phyloP scores from a whole-genome alignment of 2,797 vertebrate species.

The Lagorchestes hirsutus region DNA sequence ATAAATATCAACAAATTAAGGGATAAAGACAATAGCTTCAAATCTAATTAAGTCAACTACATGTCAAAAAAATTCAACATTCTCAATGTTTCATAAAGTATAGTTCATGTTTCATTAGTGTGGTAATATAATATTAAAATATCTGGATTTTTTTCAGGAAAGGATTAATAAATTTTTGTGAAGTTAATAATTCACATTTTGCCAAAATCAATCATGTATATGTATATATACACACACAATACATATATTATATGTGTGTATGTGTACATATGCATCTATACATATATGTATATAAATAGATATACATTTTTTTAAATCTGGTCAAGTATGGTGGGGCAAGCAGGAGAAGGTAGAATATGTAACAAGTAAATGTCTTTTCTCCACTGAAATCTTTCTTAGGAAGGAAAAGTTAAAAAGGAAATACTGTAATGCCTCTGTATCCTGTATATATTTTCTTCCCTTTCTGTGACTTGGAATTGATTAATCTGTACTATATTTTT shows the following conservation, averaged over 20 bases:
- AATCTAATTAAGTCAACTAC: not conserved
- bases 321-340: not conserved
- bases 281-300: not conserved
- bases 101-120: not conserved
- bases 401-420: constrained; percentile 31
- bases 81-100: not conserved
- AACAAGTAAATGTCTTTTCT: not conserved
- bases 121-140: constrained; percentile 47
- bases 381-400: not conserved
- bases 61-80: not conserved
- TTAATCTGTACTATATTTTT: not conserved
- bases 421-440: not conserved
- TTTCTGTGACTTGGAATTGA: not conserved
- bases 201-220: constrained; percentile 30
- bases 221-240: too few relatives aligned
- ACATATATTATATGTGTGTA: too few relatives aligned
- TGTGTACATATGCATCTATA: too few relatives aligned
- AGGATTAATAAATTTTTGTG: constrained; percentile 55
- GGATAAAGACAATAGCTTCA: not conserved
- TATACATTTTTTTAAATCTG: not conserved
- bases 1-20: not conserved
- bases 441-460: not conserved
- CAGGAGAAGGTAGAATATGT: not conserved
- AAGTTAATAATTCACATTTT: constrained; percentile 57
- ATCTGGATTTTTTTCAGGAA: constrained; percentile 54